Percentiles rank a stretch among this genome's conserved stretches.
phyloP scores from a whole-genome alignment of 2,113 vertebrate genomes.

The Petrocephalus zakoni region DNA sequence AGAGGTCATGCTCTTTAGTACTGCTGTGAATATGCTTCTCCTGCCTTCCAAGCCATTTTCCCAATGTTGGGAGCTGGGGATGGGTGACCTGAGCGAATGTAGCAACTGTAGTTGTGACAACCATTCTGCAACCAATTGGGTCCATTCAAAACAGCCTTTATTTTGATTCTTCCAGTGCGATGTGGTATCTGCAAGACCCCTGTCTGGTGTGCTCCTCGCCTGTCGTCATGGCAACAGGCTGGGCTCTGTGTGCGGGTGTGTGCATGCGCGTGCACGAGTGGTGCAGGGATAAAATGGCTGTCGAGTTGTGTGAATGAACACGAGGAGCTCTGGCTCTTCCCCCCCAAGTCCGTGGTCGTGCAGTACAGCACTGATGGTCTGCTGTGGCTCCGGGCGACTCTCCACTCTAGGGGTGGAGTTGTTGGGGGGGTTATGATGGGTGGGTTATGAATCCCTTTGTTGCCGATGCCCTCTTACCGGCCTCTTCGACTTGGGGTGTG shows the following conservation, averaged over 20 bases:
- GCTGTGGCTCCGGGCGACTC: background rate
- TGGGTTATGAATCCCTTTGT: background rate
- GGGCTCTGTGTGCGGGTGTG: background rate
- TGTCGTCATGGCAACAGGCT: conserved; percentile 23
- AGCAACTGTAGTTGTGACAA: background rate
- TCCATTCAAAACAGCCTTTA: background rate
- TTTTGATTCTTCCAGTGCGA: background rate
- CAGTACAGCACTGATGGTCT: background rate
- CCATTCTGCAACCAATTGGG: background rate
- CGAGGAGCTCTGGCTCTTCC: background rate
- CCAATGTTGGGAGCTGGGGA: background rate
- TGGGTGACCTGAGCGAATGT: background rate
- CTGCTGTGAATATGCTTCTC: background rate
- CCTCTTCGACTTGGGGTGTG: background rate
- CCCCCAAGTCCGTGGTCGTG: background rate
- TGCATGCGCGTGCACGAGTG: conserved; percentile 4
- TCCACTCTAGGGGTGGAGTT: background rate
- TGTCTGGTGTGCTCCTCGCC: background rate
- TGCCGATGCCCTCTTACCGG: background rate
- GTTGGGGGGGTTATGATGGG: background rate
- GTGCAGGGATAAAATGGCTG: conserved; percentile 7
- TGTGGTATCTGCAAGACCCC: background rate
- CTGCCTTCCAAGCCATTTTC: background rate
- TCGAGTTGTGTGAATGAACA: conserved; percentile 10
- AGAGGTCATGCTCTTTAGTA: background rate